Base-by-base conservation (phyloP, 2,113 vertebrate genomes). In the Eulemur rufifrons region DNA sequence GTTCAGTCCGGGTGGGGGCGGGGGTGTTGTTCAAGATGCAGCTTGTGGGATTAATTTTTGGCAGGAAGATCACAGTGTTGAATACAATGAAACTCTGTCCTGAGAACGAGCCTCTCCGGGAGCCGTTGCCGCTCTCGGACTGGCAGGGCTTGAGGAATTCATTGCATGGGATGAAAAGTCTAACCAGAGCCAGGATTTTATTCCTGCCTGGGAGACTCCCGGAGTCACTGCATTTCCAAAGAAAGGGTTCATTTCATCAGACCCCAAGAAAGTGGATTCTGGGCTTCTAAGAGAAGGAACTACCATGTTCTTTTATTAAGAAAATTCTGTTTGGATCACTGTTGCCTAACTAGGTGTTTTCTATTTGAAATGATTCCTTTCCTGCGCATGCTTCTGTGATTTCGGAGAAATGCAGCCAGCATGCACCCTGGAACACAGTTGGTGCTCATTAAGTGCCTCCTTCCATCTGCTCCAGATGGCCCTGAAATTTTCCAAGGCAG, bases 81-180 rank as follows among this genome's bases (percentile, higher is more conserved):
- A 64, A 52, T 25, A 97, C 94, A 93, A 78, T 34, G 71, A 37
- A 86, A 34, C 61, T 50, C 94, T 96, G 91, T 95, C 88, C 37
- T 39, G 42, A 69, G 81, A 83, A 47, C 32, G 12, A 64, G 68
- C 10, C 66, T 56, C 47, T 39, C 37, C 1, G 59, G 86, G 88
- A 37, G 56, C 78, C 4, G 27, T 27, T 12, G 63, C 68, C 68
- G 66, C 50, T 39, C 90, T 59, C 27, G 14, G n/a, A 20, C 66
- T 50, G 83, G 83, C 50, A 11, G 56, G 20, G n/a, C 32, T 25
- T 9, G 56, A 42, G 34, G 68, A 81, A 73, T 34, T 23, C 83
- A 23, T n/a, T 42, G 23, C 47, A 18, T 4, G n/a, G 17, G 6
- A 47, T 27, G 37, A 66, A 74, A 50, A 42, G 4, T 45, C 78